Conservation (phyloP, 2,797 vertebrate genomes). For the Prunella strophiata region DNA sequence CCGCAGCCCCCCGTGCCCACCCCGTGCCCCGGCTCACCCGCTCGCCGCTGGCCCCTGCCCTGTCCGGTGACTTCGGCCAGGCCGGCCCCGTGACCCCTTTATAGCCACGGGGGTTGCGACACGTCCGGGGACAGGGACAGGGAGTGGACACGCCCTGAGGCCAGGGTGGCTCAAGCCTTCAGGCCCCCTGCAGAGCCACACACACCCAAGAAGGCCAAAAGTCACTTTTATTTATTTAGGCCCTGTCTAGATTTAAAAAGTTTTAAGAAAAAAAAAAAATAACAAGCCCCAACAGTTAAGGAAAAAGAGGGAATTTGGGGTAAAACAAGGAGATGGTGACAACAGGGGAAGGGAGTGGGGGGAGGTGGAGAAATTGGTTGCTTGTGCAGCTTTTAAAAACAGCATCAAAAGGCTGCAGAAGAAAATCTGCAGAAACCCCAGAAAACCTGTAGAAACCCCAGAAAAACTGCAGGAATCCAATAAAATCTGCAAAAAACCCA, state of each 20-base stretch:
- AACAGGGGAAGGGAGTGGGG: fast-evolving
- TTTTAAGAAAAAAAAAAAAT: too few species aligned
- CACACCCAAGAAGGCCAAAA: background rate
- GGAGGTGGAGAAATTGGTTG: too few species aligned
- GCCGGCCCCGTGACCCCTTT: background rate
- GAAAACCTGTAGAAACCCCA: background rate
- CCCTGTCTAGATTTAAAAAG: background rate
- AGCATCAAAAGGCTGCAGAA: background rate
- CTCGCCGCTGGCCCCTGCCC: background rate
- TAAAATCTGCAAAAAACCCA: background rate
- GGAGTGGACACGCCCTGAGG: background rate
- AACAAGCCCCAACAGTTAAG: fast-evolving
- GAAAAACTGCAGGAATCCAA: background rate
- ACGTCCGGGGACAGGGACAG: fast-evolving
- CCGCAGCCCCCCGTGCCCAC: fast-evolving
- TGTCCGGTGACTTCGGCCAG: fast-evolving
- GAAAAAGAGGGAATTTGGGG: background rate
- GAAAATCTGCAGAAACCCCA: background rate
- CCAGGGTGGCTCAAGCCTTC: background rate
- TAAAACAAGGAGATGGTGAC: background rate
- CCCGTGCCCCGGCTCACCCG: background rate
- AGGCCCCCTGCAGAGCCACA: background rate
- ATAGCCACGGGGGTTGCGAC: conserved; percentile 13
- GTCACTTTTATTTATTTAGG: background rate
- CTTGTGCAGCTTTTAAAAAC: background rate